Evolutionary conservation across 64 coral and sea anemone genomes (phyloP).

Genomic region (Actinia equina): DNA sequence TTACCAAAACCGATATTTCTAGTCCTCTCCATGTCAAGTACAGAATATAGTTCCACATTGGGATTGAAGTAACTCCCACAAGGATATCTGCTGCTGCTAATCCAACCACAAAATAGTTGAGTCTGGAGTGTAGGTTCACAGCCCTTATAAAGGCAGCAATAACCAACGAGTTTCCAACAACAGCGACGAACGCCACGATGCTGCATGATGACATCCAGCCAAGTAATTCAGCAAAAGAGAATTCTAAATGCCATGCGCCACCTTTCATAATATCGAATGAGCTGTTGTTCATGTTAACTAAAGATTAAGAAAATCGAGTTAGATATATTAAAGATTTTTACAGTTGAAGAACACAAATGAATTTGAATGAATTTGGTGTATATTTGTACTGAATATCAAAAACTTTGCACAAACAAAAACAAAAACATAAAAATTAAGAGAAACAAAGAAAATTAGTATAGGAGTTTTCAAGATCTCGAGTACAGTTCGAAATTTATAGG

Average conservation of each 20-base stretch:
- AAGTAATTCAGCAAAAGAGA: slow-evolving; percentile 28
- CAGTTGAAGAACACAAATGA: too few relatives aligned
- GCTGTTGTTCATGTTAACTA: slow-evolving; percentile 11
- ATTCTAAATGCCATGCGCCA: slow-evolving; percentile 7
- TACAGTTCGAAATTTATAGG: too few relatives aligned
- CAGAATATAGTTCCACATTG: slow-evolving; percentile 52
- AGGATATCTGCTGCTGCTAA: slow-evolving; percentile 47
- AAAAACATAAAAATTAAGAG: too few relatives aligned
- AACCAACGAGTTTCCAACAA: slow-evolving; percentile 35
- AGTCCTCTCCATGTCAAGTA: background rate
- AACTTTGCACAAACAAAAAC: too few relatives aligned
- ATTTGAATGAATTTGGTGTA: too few relatives aligned
- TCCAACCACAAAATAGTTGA: slow-evolving; percentile 51
- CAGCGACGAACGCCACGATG: slow-evolving; percentile 25
- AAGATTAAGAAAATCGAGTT: background rate
- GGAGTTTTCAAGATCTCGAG: too few relatives aligned
- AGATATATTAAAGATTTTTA: too few relatives aligned
- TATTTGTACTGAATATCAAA: too few relatives aligned
- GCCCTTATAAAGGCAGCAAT: slow-evolving; percentile 40
- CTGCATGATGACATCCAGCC: slow-evolving; percentile 29
- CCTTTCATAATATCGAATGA: background rate
- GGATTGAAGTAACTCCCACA: slow-evolving; percentile 26
- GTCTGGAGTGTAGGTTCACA: slow-evolving; percentile 1
- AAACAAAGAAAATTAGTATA: too few relatives aligned
- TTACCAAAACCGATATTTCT: background rate